phyloP scores from a whole-genome alignment of 1,140 invertebrate species.

The Cydia splendana region DNA sequence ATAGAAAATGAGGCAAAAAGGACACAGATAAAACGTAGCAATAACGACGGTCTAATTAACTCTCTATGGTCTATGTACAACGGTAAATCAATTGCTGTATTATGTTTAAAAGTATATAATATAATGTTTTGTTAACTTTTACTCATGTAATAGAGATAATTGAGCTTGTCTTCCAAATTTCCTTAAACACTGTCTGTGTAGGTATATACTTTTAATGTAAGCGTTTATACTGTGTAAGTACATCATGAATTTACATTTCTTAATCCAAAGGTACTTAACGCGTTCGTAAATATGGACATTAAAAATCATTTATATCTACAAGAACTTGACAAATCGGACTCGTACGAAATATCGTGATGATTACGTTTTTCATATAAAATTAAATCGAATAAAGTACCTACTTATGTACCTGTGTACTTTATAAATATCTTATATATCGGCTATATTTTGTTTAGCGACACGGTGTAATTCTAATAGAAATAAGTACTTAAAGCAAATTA shows the following conservation, averaged over 20 bases:
- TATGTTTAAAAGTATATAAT: too few species aligned
- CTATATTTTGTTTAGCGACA: neutral
- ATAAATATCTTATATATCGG: neutral
- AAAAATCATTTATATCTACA: neutral
- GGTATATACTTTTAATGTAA: neutral
- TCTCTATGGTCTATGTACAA: too few species aligned
- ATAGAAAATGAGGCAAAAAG: too few species aligned
- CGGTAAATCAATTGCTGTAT: too few species aligned
- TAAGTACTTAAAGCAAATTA: neutral
- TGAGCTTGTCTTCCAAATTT: constrained; percentile 22
- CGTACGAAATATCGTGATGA: neutral
- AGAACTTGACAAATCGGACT: neutral
- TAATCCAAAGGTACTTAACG: neutral
- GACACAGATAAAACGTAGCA: too few species aligned
- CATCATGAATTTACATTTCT: neutral
- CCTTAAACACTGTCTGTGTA: constrained; percentile 1
- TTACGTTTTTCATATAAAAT: neutral
- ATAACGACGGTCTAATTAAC: neutral
- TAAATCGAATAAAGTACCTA: neutral
- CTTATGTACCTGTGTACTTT: neutral
- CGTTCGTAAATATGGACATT: too few species aligned
- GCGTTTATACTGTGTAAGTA: neutral
- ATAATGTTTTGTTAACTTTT: too few species aligned
- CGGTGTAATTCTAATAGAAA: neutral
- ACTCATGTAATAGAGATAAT: neutral